Conservation (phyloP, 35 echinoderm and acorn worm species). For the Eucidaris tribuloides region DNA sequence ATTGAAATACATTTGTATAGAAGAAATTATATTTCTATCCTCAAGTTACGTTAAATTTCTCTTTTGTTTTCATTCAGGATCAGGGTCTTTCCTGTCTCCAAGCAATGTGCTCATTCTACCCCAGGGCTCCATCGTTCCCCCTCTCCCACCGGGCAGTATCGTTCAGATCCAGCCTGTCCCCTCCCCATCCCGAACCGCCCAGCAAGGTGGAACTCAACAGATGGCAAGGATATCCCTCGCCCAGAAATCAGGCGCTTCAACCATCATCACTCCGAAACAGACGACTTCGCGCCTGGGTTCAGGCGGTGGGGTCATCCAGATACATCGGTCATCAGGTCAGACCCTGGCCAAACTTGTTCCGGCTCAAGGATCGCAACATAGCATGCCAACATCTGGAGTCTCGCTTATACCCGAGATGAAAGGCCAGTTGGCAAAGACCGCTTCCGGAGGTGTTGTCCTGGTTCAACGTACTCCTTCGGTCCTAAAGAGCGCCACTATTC, state of each 20-base stretch:
- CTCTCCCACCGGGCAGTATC: conserved; percentile 90
- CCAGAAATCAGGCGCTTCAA: conserved; percentile 17
- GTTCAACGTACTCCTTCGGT: conserved; percentile 65
- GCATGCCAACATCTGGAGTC: conserved; percentile 34
- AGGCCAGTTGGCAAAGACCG: conserved; percentile 68
- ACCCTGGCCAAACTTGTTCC: conserved; percentile 58
- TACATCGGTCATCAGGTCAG: conserved; percentile 59
- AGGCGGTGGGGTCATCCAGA: conserved; percentile 57
- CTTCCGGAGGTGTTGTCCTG: conserved; percentile 83
- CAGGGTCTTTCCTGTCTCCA: conserved; percentile 81
- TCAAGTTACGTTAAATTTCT: not conserved
- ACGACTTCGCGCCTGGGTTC: conserved; percentile 6
- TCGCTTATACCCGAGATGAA: conserved; percentile 85
- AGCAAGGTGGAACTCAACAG: not conserved
- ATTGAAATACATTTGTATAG: too few relatives aligned
- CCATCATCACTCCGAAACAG: conserved; percentile 33
- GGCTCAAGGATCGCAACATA: conserved; percentile 12
- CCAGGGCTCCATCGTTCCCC: conserved; percentile 93
- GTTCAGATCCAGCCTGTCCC: conserved; percentile 98
- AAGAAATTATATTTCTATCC: not conserved
- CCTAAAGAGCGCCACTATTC: conserved; percentile 49
- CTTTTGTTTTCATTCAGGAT: not conserved
- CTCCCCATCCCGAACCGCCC: conserved; percentile 32
- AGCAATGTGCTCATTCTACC: conserved; percentile 96
- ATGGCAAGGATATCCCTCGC: conserved; percentile 29